Conservation (phyloP, 1,140 invertebrate species). For the Lycorma delicatula region DNA sequence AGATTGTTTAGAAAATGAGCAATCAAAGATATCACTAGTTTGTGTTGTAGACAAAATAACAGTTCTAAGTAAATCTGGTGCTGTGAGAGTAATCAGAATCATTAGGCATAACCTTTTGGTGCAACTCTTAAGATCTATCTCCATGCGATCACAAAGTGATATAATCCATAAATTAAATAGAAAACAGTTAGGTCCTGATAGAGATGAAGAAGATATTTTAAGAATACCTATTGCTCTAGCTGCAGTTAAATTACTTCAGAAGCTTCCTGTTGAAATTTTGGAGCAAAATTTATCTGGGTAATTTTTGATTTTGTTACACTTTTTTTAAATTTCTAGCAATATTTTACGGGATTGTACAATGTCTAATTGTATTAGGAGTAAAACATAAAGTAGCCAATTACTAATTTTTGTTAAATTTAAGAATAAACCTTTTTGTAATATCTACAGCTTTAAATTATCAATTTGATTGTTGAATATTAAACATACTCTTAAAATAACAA, state of each 20-base stretch:
- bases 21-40: conserved; percentile 18
- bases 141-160: conserved; percentile 63
- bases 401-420: too few relatives aligned
- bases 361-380: too few relatives aligned
- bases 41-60: conserved; percentile 44
- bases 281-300: conserved; percentile 71
- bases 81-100: conserved; percentile 60
- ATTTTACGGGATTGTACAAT: too few relatives aligned
- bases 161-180: conserved; percentile 42
- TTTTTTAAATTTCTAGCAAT: too few relatives aligned
- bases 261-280: conserved; percentile 66
- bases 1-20: conserved; percentile 22
- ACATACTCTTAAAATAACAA: too few relatives aligned
- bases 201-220: conserved; percentile 83
- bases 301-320: too few relatives aligned
- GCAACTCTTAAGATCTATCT: conserved; percentile 55
- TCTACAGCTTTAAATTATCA: too few relatives aligned
- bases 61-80: conserved; percentile 55
- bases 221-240: conserved; percentile 87
- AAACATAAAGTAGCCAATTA: too few relatives aligned
- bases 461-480: too few relatives aligned
- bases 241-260: conserved; percentile 83
- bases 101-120: conserved; percentile 54
- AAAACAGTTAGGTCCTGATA: conserved; percentile 48
- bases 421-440: too few relatives aligned